Evolutionary conservation across 1,140 invertebrate species (phyloP), one percentile per base, ranked within the genome.

Genomic region (Thaumatotibia leucotreta): DNA sequence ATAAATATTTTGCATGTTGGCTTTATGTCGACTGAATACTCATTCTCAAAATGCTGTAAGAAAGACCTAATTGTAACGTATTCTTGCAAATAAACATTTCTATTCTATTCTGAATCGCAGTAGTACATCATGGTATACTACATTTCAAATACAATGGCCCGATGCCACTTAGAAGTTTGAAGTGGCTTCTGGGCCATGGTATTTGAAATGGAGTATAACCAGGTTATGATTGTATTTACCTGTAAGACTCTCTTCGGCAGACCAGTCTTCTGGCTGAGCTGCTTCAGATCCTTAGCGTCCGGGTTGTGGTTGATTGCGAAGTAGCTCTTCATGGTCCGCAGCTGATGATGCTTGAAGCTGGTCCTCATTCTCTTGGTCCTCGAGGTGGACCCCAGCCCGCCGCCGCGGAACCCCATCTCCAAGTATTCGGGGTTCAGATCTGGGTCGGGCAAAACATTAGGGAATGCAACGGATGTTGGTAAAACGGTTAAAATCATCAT

Each of bases 251-350:
- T 94, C 92, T 99, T 99, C 70, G 98, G 97, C 68, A 99, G 94
- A 63, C 98, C 98, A 61, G 99, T 99, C 93, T 99, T 99, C 92
- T 98, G 97, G 54, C 98, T 98, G 72, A 99, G 94, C 86, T 99
- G 97, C 89, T 99, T 99, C 52, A 99, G 92, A 92, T 99, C 98
- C 92, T 99, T 99, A 65, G 98, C 97, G 91, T 99, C 98, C 0
- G 98, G 98, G 93, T 99, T 99, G 92, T 99, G 98, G 93, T 99
- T 99, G 89, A 99, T 96, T 68, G 97, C 95, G 92, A 99, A 99
- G 92, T 99, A 99, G 70, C 96, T 97, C 92, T 99, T 99, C 98
- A 99, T 99, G 69, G 98, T 98, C 69, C 98, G 93, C 58, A 99
- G 93, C 92, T 99, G 98, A 91, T 99, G 97, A 91, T 99, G 98